A percentile compares a stretch with the other conserved stretches of the same genome.
Conservation (phyloP, 2,797 vertebrate genomes). For the Pseudochirops cupreus region DNA sequence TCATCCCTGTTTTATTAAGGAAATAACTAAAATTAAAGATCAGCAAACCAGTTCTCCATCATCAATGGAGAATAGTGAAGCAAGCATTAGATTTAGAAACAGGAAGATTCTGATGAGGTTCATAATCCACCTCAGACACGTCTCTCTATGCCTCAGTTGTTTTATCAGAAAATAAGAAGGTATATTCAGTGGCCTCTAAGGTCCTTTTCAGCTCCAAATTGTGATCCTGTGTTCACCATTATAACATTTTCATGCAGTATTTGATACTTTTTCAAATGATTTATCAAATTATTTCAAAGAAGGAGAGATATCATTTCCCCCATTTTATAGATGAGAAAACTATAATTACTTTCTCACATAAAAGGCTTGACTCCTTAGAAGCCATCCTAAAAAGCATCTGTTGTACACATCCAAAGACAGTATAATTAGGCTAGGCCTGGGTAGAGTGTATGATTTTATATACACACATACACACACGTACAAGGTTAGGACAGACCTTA, state of each 20-base stretch:
- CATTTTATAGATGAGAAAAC: slow-evolving; percentile 35
- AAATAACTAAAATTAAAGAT: slow-evolving; percentile 70
- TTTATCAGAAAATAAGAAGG: not conserved
- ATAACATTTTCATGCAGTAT: not conserved
- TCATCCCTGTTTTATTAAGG: slow-evolving; percentile 77
- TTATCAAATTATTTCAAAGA: not conserved
- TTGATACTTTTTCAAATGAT: not conserved
- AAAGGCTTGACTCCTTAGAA: slow-evolving; percentile 40
- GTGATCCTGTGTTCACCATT: not conserved
- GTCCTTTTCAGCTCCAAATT: not conserved
- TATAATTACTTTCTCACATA: not conserved
- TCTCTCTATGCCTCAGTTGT: not conserved
- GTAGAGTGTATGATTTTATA: not conserved
- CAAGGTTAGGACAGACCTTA: not conserved
- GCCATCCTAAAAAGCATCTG: slow-evolving; percentile 39
- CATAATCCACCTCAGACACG: not conserved
- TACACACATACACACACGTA: not conserved
- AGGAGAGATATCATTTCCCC: not conserved
- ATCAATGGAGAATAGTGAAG: not conserved
- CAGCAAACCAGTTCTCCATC: slow-evolving; percentile 60
- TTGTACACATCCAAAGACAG: not conserved
- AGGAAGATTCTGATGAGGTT: not conserved
- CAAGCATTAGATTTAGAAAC: not conserved
- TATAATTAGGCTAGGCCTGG: slow-evolving; percentile 15
- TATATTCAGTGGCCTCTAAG: not conserved